These are phyloP conservation scores for Temnothorax nylanderi DNA, from an alignment of 1,140 invertebrate species.

Conservation along the genomic window DNA sequence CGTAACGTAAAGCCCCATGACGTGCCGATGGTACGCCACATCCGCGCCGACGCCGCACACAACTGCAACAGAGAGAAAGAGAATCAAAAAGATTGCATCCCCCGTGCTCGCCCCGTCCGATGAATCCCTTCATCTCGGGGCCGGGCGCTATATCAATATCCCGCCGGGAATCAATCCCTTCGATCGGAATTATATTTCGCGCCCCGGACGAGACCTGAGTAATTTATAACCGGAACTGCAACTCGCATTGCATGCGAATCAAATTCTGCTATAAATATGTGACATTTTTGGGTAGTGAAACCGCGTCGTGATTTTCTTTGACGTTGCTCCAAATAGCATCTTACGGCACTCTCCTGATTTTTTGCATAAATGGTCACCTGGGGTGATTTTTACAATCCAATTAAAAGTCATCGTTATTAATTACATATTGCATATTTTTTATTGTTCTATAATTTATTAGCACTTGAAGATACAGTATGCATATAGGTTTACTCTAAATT, in stretches of 20 bases:
- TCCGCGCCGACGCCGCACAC: conserved; percentile 84
- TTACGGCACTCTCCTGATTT: background rate
- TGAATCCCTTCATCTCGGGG: background rate
- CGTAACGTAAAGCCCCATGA: conserved; percentile 84
- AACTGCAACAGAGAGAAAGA: conserved; percentile 81
- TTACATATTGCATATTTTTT: too few relatives aligned
- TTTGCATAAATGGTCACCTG: too few relatives aligned
- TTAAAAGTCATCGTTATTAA: too few relatives aligned
- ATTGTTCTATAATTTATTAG: too few relatives aligned
- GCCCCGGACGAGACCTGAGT: background rate
- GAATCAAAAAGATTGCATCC: conserved; percentile 38
- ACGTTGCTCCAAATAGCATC: background rate
- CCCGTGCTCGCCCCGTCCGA: background rate
- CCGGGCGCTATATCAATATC: conserved; percentile 1
- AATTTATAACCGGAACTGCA: background rate
- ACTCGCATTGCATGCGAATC: conserved; percentile 10
- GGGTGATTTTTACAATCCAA: too few relatives aligned
- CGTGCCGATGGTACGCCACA: conserved; percentile 82
- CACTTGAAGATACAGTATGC: too few relatives aligned
- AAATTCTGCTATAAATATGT: too few relatives aligned
- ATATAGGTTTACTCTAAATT: too few relatives aligned
- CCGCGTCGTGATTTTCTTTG: background rate
- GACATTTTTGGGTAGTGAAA: too few relatives aligned
- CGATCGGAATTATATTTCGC: conserved; percentile 5
- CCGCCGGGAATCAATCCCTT: background rate